These are phyloP conservation scores for Chaetura pelagica DNA, from an alignment of 2,113 vertebrate species.

Conservation along the genomic window DNA sequence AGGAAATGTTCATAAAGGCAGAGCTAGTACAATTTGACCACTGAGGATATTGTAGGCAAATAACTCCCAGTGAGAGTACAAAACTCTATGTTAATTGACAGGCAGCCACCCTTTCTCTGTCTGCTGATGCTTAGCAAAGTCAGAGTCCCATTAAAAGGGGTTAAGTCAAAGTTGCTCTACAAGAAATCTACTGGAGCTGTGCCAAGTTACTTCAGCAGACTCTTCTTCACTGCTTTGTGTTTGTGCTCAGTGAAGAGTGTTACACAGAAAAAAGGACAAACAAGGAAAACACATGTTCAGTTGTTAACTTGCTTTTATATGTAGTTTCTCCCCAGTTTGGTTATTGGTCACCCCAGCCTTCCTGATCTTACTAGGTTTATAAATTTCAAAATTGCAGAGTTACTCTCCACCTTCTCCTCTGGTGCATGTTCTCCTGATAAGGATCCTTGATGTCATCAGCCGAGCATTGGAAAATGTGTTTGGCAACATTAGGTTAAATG, in stretches of 20 bases:
- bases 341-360: neutral
- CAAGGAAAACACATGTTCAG: neutral
- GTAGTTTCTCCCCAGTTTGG: neutral
- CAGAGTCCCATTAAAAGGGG: neutral
- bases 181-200: neutral
- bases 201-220: neutral
- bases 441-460: neutral
- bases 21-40: slow-evolving; percentile 36
- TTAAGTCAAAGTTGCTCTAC: neutral
- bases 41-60: neutral
- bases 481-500: neutral
- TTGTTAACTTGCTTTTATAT: neutral
- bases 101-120: neutral
- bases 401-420: neutral
- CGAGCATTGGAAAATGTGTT: neutral
- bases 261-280: neutral
- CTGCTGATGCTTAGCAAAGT: neutral
- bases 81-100: neutral
- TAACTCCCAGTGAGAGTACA: neutral
- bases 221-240: neutral
- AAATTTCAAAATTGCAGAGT: neutral
- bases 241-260: neutral
- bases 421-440: neutral
- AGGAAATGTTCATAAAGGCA: slow-evolving; percentile 48
- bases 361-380: neutral